Base-by-base conservation (phyloP, 1,140 invertebrate genomes). In the Chymomyza costata region DNA sequence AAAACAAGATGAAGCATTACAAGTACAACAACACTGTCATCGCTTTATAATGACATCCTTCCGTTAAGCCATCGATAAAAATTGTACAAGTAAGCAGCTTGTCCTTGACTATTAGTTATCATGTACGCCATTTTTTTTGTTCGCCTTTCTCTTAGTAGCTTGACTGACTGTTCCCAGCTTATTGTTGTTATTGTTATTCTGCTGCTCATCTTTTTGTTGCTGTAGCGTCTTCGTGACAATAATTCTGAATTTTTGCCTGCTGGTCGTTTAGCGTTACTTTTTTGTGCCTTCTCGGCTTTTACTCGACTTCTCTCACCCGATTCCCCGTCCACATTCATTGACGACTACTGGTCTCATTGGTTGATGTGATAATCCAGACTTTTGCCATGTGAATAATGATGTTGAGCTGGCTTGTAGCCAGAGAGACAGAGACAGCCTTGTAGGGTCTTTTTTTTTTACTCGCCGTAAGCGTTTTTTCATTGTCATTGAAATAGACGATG, bases 361-460 rank as follows among this genome's bases (percentile, higher is more conserved):
- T 18, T 34, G 41, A 65, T 59, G 51, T 50, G 71, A 66, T 76
- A 76, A 76, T 76, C 61, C 71, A 40, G 46, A 54, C 52, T 55
- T 78, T 44, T 63, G 52, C 56, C 57, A 65, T 58, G 71, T 78
- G 71, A 76, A 66, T 71, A 76, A 76, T 76, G 71, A 66, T 63
- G 62, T 43, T 80, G 53, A 66, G 70, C 74, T 62, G n/a, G 66
- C 38, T 47, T 37, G 13, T n/a, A n/a, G 55, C 37, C 40, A 55
- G 44, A 61, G n/a, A n/a, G n/a, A n/a, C n/a, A n/a, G n/a, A n/a
- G n/a, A n/a, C n/a, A 69, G 56, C 51, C 21, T 51, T 54, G 61
- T 41, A 41, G 47, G 38, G 35, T 25, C 44, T 54, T 59, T 50
- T 54, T 65, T 50, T 40, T 46, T 18, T 18, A 18, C 18, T 14